These are phyloP conservation scores for Procambarus virginalis DNA, from an alignment of 1,140 invertebrate genomes.

Conservation along the genomic window DNA sequence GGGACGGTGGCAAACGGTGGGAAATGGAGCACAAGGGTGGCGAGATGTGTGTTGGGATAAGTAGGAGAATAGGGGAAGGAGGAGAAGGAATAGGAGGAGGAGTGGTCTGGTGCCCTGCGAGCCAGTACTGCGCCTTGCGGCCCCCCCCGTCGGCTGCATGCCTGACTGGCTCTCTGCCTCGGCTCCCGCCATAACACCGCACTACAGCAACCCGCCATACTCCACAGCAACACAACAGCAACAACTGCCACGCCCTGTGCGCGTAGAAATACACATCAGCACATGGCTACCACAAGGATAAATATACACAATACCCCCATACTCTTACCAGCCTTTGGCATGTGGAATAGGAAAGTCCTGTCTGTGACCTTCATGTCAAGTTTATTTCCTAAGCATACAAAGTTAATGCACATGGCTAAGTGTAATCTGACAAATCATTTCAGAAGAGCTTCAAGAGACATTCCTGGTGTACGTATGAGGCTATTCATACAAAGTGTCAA, in stretches of 20 bases:
- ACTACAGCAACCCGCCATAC: constrained; percentile 56
- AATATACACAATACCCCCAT: constrained; percentile 22
- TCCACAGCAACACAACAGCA: constrained; percentile 61
- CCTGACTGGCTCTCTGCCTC: constrained; percentile 53
- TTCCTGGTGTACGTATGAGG: neutral
- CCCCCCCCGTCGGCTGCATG: constrained; percentile 50
- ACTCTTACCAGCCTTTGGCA: constrained; percentile 29
- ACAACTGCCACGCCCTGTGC: constrained; percentile 60
- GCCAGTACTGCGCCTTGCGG: constrained; percentile 41
- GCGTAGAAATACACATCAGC: constrained; percentile 60
- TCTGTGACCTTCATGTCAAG: constrained; percentile 34
- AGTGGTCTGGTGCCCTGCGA: constrained; percentile 49
- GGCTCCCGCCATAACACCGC: constrained; percentile 50
- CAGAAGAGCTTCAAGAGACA: neutral
- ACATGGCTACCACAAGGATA: constrained; percentile 38
- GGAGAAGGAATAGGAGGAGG: neutral
- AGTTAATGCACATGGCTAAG: constrained; percentile 48
- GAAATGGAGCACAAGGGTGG: neutral
- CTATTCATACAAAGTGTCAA: neutral
- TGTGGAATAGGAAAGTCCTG: constrained; percentile 46
- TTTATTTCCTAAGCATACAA: constrained; percentile 55
- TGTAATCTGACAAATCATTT: constrained; percentile 21
- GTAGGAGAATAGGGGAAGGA: neutral
- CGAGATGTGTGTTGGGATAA: neutral
- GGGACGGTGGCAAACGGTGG: neutral